These are phyloP conservation scores for Sialis fuliginosa DNA, from an alignment of 2,888 invertebrate genomes.

Conservation along the genomic window DNA sequence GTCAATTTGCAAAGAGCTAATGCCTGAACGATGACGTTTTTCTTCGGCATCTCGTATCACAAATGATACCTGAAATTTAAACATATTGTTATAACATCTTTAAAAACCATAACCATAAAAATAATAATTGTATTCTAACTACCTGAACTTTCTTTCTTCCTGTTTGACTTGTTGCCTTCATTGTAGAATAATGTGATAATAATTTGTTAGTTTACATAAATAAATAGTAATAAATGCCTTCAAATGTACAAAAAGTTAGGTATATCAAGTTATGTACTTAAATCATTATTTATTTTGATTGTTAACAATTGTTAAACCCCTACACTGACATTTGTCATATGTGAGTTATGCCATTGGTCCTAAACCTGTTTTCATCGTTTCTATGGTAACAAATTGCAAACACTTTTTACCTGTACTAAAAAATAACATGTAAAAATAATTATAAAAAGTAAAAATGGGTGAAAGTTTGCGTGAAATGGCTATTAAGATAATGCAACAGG, in stretches of 20 bases:
- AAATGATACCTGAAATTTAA: slow-evolving; percentile 68
- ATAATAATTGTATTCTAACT: slow-evolving; percentile 5
- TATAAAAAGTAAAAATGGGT: background rate
- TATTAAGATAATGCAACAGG: background rate
- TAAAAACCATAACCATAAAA: slow-evolving; percentile 1
- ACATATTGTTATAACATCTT: background rate
- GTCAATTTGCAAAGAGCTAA: slow-evolving; percentile 91
- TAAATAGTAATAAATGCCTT: too few species aligned
- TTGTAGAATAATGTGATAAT: background rate
- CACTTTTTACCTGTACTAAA: background rate
- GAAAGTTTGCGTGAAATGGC: background rate
- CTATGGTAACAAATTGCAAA: background rate
- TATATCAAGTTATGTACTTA: background rate
- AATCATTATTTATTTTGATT: background rate
- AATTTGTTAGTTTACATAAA: too few species aligned
- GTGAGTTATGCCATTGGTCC: background rate
- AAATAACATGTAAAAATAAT: background rate
- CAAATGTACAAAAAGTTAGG: too few species aligned
- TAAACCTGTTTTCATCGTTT: background rate
- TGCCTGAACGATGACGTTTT: slow-evolving; percentile 82
- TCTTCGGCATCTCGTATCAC: slow-evolving; percentile 95
- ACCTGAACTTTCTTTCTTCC: slow-evolving; percentile 26
- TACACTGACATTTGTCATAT: background rate
- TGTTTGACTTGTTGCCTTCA: slow-evolving; percentile 15
- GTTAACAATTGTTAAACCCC: background rate